These are phyloP conservation scores for Mythimna vitellina DNA, from an alignment of 2,888 invertebrate species.

Conservation along the genomic window DNA sequence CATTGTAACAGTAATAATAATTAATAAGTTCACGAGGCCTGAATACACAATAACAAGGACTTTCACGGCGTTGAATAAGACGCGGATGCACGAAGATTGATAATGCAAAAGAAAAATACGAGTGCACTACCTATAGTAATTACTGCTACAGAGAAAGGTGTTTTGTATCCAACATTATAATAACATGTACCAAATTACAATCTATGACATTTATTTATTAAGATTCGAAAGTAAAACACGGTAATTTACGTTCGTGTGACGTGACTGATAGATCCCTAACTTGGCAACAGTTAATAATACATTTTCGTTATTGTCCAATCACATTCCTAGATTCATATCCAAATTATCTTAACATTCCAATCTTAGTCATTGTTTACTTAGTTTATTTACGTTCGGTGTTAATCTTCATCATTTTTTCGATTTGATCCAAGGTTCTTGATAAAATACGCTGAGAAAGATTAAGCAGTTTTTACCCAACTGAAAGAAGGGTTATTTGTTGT, in stretches of 20 bases:
- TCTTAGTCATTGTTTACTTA: slow-evolving; percentile 33
- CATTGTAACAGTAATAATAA: slow-evolving; percentile 74
- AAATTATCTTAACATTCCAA: slow-evolving; percentile 35
- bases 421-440: slow-evolving; percentile 26
- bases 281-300: slow-evolving; percentile 69
- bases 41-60: slow-evolving; percentile 77
- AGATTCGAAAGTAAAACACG: slow-evolving; percentile 81
- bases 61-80: slow-evolving; percentile 80
- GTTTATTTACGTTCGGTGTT: slow-evolving; percentile 40
- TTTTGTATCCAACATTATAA: slow-evolving; percentile 81
- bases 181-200: slow-evolving; percentile 82
- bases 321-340: slow-evolving; percentile 40
- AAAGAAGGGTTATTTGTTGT: no score
- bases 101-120: slow-evolving; percentile 80
- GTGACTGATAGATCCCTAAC: slow-evolving; percentile 78
- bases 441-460: slow-evolving; percentile 8
- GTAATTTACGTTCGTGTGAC: slow-evolving; percentile 77
- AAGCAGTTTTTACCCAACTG: neutral
- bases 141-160: slow-evolving; percentile 82
- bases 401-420: slow-evolving; percentile 23
- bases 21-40: slow-evolving; percentile 75
- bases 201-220: slow-evolving; percentile 85
- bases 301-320: slow-evolving; percentile 65
- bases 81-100: slow-evolving; percentile 79
- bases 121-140: slow-evolving; percentile 81